Evolutionary conservation across 53 echinoderm and acorn worm species (phyloP).

Genomic region (Temnopleurus reevesii): DNA sequence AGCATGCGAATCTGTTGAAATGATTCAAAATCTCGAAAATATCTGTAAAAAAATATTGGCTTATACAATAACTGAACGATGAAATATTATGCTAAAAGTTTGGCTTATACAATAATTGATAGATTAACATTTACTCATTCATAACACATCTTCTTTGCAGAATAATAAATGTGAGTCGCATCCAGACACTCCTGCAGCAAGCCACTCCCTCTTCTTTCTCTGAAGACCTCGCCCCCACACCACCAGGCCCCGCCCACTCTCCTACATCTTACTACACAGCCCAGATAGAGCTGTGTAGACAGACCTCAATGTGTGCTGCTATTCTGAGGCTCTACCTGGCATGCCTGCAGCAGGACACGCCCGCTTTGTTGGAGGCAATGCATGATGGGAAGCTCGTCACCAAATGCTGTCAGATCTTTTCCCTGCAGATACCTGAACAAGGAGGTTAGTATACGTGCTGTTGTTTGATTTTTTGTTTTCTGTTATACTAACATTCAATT

Average conservation of each 20-base stretch:
- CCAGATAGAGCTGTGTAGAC: conserved; percentile 57
- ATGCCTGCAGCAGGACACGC: conserved; percentile 48
- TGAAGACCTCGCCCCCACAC: background rate
- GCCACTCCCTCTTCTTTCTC: conserved; percentile 42
- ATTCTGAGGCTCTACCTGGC: conserved; percentile 55
- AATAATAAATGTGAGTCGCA: conserved; percentile 59
- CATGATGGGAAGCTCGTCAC: conserved; percentile 41
- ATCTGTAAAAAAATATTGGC: too few relatives aligned
- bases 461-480: background rate
- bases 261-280: background rate
- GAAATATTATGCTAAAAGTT: too few relatives aligned
- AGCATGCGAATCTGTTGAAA: too few relatives aligned
- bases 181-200: conserved; percentile 56
- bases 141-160: too few relatives aligned
- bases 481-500: too few relatives aligned
- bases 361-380: conserved; percentile 1
- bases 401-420: conserved; percentile 22
- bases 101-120: too few relatives aligned
- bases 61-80: too few relatives aligned
- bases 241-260: conserved; percentile 18
- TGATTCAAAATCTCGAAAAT: too few relatives aligned
- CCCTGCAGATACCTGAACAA: conserved; percentile 9
- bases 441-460: background rate
- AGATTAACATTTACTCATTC: too few relatives aligned
- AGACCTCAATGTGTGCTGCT: conserved; percentile 61